Evolutionary conservation across 2,797 vertebrate species (phyloP), one percentile per base, ranked within the genome.

Genomic region (Centropyge bicolor): DNA sequence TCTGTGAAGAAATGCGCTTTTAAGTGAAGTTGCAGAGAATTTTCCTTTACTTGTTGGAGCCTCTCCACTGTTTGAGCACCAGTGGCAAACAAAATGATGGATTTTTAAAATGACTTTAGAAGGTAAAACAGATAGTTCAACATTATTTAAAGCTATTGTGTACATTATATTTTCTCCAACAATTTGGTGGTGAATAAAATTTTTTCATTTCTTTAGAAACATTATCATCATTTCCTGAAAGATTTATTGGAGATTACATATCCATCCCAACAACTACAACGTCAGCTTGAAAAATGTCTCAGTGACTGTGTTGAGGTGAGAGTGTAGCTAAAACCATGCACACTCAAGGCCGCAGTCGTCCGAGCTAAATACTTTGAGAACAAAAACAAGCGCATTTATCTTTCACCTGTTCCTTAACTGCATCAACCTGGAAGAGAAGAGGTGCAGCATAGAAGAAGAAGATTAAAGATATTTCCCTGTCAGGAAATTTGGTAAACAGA

Each of bases 341-440:
- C 95, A 95, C 95, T 96, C 95, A 94, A 96, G 95, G 96, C 95
- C 35, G 96, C 96, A 97, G 92, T 96, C 94, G 91, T 96, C 94
- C 88, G 93, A 95, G 95, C 94, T 96, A 95, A 76, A 91, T 56
- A 40, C 56, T 81, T 64, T 20, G 8, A 86, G 45, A 77, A 68
- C 56, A 85, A 87, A 87, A 83, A 94, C 94, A 89, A 31, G 74
- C 91, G 96, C 93, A 94, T 96, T 95, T 91, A 95, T 95, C 95
- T 95, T 96, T 99, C 97, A 98, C 97, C 97, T 98, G 96, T 94
- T 98, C 95, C 94, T 96, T 96, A 96, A 98, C 95, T 92, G 96
- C 96, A 97, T 98, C 96, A 96, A 98, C 96, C 98, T 98, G 97
- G 91, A 98, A 98, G 95, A 96, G 94, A 98, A 96, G 70, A 97